These are phyloP conservation scores for Eulemur macaco DNA, from an alignment of 2,113 vertebrate genomes.

Conservation along the genomic window DNA sequence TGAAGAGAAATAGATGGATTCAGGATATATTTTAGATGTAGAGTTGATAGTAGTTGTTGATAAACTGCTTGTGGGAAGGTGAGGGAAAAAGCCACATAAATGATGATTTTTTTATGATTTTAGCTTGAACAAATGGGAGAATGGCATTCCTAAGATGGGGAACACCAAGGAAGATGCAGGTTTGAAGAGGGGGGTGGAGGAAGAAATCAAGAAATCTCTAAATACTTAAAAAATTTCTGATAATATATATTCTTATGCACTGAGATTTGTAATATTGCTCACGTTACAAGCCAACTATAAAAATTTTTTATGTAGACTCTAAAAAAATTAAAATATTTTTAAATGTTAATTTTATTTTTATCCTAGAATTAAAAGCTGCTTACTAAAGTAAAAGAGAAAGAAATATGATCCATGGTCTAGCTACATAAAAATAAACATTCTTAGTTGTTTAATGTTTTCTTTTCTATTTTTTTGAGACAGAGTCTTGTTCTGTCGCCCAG, in stretches of 20 bases:
- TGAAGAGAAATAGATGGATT: neutral
- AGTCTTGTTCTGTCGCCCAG: neutral
- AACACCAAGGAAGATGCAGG: neutral
- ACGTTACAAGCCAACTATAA: neutral
- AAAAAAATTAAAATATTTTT: neutral
- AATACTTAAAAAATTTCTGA: neutral
- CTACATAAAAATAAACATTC: neutral
- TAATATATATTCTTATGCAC: neutral
- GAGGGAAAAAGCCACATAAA: neutral
- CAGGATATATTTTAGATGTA: neutral
- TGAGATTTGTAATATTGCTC: neutral
- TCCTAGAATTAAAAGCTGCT: neutral
- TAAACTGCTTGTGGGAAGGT: neutral
- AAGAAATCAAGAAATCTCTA: neutral
- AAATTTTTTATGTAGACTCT: neutral
- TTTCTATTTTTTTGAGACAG: neutral
- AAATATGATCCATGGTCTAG: neutral
- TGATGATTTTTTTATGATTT: neutral
- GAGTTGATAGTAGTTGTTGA: neutral
- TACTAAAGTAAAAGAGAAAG: neutral
- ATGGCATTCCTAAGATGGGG: neutral
- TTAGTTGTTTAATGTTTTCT: neutral
- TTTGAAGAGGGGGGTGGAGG: neutral
- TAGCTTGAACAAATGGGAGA: neutral
- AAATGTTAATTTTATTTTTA: conserved; percentile 19